Conservation (phyloP, 2,113 vertebrate species). For the Clarias magur region DNA sequence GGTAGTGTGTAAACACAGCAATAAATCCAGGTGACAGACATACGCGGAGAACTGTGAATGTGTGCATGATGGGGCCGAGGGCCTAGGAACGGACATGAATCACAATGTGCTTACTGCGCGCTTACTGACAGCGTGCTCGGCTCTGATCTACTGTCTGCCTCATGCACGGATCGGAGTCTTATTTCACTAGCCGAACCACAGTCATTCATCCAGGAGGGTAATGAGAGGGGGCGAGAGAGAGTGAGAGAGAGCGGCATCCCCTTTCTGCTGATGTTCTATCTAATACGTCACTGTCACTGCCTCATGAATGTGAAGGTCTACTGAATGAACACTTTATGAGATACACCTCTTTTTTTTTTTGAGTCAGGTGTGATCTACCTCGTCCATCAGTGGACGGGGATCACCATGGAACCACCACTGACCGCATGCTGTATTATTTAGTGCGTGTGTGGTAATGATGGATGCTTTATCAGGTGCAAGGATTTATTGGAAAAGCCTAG, state of each 20-base stretch:
- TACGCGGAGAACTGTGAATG: conserved; percentile 11
- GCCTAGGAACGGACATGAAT: conserved; percentile 31
- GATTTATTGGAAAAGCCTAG: background rate
- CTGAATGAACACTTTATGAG: background rate
- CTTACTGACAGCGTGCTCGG: conserved; percentile 29
- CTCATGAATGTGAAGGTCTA: background rate
- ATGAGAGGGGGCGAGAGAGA: background rate
- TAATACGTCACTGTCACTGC: conserved; percentile 4
- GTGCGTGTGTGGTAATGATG: background rate
- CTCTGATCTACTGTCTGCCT: conserved; percentile 29
- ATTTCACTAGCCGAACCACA: conserved; percentile 24
- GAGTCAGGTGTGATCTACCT: background rate
- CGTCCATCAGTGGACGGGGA: background rate
- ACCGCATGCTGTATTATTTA: background rate
- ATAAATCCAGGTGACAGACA: conserved; percentile 26
- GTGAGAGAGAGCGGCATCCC: background rate
- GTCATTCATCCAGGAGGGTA: conserved; percentile 23
- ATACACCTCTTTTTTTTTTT: background rate
- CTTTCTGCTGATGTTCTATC: background rate
- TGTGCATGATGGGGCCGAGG: conserved; percentile 19
- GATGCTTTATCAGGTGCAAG: background rate
- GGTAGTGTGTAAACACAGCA: conserved; percentile 5
- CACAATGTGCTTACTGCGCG: conserved; percentile 38
- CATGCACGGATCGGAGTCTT: background rate
- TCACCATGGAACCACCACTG: conserved; percentile 1